phyloP scores from a whole-genome alignment of 1,140 invertebrate species.

The Copidosoma floridanum region DNA sequence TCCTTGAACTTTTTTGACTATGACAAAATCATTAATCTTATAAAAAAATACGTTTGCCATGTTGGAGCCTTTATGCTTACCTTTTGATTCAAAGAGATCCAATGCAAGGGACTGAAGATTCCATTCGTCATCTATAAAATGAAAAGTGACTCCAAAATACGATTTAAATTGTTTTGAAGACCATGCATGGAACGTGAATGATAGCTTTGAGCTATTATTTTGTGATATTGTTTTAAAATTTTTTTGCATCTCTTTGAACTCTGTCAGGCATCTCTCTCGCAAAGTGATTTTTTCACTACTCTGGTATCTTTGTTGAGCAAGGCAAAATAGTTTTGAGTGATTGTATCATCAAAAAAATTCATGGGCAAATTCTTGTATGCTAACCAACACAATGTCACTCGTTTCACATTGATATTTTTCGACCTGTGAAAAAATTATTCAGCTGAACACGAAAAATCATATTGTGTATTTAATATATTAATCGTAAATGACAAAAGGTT shows the following conservation, averaged over 20 bases:
- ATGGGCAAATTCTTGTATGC: slow-evolving; percentile 45
- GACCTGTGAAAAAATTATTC: too few species aligned
- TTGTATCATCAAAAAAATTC: slow-evolving; percentile 42
- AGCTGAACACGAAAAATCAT: too few species aligned
- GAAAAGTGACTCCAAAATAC: neutral
- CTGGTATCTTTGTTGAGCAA: slow-evolving; percentile 33
- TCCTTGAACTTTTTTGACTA: slow-evolving; percentile 38
- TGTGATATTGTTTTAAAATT: slow-evolving; percentile 29
- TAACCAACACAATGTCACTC: slow-evolving; percentile 32
- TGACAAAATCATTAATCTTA: slow-evolving; percentile 34
- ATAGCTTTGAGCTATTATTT: slow-evolving; percentile 40
- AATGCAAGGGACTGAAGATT: slow-evolving; percentile 38
- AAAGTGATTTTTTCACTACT: slow-evolving; percentile 7
- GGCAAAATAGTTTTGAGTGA: slow-evolving; percentile 40
- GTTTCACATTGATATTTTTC: neutral
- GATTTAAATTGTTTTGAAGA: slow-evolving; percentile 28
- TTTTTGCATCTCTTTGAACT: slow-evolving; percentile 23
- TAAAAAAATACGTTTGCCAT: slow-evolving; percentile 43
- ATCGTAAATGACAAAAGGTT: too few species aligned
- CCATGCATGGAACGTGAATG: slow-evolving; percentile 46
- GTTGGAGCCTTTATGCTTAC: slow-evolving; percentile 41
- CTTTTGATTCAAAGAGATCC: slow-evolving; percentile 43
- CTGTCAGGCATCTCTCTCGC: neutral
- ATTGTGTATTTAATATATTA: too few species aligned
- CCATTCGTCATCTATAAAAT: slow-evolving; percentile 43